Conservation (phyloP, 2,797 vertebrate species). For the Hylomyscus alleni region DNA sequence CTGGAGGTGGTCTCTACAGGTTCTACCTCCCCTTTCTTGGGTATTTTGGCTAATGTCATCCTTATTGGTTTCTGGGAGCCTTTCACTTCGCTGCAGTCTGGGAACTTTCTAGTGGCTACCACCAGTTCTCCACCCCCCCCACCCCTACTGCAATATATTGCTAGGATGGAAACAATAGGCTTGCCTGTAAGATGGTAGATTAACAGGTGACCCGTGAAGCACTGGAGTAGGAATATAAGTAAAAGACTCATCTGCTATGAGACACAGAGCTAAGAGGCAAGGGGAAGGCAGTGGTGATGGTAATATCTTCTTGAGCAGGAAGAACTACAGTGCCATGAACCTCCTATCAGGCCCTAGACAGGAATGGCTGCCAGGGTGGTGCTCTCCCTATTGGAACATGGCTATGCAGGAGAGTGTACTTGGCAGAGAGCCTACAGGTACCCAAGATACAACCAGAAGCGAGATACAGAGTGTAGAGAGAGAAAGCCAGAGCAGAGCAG, state of each 20-base stretch:
- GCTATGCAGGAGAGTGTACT: neutral
- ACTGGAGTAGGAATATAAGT: neutral
- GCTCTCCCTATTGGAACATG: neutral
- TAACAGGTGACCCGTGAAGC: neutral
- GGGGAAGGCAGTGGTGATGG: no score
- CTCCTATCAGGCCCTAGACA: neutral
- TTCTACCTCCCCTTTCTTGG: no score
- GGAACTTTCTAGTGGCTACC: no score
- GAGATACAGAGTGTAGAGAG: neutral
- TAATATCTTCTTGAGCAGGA: neutral
- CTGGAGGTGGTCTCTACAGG: no score
- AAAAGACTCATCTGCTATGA: neutral
- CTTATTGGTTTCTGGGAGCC: no score
- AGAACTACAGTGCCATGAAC: fast-evolving
- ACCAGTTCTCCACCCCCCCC: no score
- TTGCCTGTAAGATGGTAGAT: neutral
- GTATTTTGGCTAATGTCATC: no score
- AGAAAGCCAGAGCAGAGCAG: neutral
- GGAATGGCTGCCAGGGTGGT: neutral
- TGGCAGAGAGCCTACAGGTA: neutral
- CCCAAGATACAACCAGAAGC: neutral
- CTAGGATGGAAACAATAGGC: neutral
- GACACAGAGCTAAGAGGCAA: neutral
- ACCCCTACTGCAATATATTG: no score
- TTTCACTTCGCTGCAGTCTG: no score